phyloP scores from a whole-genome alignment of 2,113 vertebrate species.

The Pelusios castaneus region DNA sequence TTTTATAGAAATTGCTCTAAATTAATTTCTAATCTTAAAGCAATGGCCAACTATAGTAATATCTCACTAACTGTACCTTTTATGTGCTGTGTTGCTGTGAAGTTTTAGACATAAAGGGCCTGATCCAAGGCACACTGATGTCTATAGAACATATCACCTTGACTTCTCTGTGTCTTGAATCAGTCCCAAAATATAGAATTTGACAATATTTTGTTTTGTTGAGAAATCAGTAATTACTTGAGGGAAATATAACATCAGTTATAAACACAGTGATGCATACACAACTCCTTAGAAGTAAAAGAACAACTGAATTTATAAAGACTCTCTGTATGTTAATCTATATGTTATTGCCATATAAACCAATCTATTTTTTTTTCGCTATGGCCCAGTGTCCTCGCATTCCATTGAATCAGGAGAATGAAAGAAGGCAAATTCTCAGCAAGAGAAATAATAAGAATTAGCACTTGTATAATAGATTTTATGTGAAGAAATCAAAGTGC shows the following conservation, averaged over 20 bases:
- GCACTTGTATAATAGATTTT: accelerated
- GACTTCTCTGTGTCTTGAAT: not conserved
- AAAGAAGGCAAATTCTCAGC: not conserved
- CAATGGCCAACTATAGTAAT: not conserved
- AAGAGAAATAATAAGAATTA: not conserved
- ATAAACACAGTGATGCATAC: not conserved
- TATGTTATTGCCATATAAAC: not conserved
- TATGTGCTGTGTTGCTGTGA: not conserved
- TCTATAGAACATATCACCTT: not conserved
- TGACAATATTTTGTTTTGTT: accelerated
- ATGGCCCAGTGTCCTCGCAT: not conserved
- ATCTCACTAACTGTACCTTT: not conserved
- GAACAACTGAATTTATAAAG: not conserved
- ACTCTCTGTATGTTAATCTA: not conserved
- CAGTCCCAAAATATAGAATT: not conserved
- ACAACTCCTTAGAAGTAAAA: not conserved
- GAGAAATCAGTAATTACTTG: not conserved
- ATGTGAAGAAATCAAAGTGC: not conserved
- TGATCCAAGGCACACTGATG: accelerated
- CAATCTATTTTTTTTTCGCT: not conserved
- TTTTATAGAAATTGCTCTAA: not conserved
- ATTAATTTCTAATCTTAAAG: not conserved
- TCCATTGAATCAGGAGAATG: not conserved
- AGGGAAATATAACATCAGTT: not conserved
- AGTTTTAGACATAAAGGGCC: not conserved